Evolutionary conservation across 2,797 vertebrate species (phyloP).

Genomic region (Gymnodraco acuticeps): DNA sequence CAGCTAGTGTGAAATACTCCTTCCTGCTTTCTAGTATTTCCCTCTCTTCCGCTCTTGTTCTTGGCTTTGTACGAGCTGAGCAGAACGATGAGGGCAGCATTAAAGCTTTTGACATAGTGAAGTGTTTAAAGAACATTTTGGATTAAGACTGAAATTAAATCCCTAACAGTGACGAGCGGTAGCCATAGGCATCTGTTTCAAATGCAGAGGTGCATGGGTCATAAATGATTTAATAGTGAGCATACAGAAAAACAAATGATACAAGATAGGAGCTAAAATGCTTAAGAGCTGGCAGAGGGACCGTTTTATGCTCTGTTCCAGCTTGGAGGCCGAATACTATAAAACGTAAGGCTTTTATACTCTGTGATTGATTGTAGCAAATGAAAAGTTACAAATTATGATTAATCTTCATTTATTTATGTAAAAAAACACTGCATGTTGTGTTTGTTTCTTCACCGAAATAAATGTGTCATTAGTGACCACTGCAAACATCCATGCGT

Average conservation of each 20-base stretch:
- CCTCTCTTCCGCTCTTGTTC: slow-evolving; percentile 18
- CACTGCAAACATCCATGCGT: not conserved
- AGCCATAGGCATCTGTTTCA: slow-evolving; percentile 43
- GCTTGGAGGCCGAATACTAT: not conserved
- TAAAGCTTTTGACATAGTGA: slow-evolving; percentile 38
- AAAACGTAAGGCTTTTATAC: not conserved
- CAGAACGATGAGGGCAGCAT: slow-evolving; percentile 28
- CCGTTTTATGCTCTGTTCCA: not conserved
- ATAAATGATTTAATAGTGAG: slow-evolving; percentile 49
- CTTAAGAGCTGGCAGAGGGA: slow-evolving; percentile 4
- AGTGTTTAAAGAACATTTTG: slow-evolving; percentile 58
- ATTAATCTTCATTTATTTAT: not conserved
- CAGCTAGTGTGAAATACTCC: slow-evolving; percentile 43
- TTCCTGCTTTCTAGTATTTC: slow-evolving; percentile 1
- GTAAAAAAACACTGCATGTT: not conserved
- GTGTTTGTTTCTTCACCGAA: not conserved
- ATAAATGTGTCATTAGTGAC: not conserved
- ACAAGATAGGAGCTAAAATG: slow-evolving; percentile 23
- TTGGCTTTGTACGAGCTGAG: slow-evolving; percentile 27
- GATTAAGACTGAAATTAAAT: slow-evolving; percentile 54
- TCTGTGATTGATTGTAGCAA: slow-evolving; percentile 3
- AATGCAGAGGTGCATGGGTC: slow-evolving; percentile 49
- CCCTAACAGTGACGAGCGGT: slow-evolving; percentile 19
- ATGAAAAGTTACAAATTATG: not conserved
- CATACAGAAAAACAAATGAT: slow-evolving; percentile 44